phyloP scores from a whole-genome alignment of 2,113 vertebrate species.

The Planiliza haematocheilus region DNA sequence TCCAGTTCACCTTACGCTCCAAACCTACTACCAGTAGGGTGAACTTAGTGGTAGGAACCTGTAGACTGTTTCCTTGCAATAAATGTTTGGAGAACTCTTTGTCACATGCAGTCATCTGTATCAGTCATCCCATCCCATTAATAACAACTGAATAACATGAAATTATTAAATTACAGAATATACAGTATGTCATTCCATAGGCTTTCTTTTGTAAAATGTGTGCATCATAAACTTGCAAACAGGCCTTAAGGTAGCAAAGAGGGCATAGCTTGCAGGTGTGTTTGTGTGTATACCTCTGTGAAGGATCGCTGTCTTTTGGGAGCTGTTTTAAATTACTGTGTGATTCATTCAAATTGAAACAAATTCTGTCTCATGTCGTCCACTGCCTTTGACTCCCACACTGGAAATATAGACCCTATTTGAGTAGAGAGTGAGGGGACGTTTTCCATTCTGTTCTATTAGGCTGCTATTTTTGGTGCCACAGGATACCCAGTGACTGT shows the following conservation, averaged over 20 bases:
- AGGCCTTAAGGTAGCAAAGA: constrained; percentile 17
- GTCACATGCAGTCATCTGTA: no score
- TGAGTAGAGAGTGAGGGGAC: constrained; percentile 56
- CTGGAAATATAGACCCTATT: constrained; percentile 45
- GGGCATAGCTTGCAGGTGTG: not conserved
- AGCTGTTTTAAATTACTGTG: constrained; percentile 54
- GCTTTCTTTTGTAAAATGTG: not conserved
- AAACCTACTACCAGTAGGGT: no score
- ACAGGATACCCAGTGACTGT: constrained; percentile 75
- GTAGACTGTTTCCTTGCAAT: no score
- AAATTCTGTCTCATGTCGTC: constrained; percentile 52
- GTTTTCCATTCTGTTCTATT: constrained; percentile 61
- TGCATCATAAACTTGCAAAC: constrained; percentile 21
- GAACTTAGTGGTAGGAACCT: no score
- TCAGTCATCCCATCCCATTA: no score
- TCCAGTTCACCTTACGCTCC: no score
- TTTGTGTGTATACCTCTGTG: constrained; percentile 14
- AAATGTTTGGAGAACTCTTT: no score
- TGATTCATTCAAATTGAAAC: constrained; percentile 72
- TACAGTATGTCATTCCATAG: not conserved
- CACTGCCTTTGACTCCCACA: constrained; percentile 47
- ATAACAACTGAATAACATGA: not conserved
- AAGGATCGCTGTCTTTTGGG: constrained; percentile 23
- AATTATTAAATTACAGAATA: not conserved
- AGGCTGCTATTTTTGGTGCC: constrained; percentile 75